Evolutionary conservation across 2,797 vertebrate species (phyloP).

Genomic region (Chanos chanos): DNA sequence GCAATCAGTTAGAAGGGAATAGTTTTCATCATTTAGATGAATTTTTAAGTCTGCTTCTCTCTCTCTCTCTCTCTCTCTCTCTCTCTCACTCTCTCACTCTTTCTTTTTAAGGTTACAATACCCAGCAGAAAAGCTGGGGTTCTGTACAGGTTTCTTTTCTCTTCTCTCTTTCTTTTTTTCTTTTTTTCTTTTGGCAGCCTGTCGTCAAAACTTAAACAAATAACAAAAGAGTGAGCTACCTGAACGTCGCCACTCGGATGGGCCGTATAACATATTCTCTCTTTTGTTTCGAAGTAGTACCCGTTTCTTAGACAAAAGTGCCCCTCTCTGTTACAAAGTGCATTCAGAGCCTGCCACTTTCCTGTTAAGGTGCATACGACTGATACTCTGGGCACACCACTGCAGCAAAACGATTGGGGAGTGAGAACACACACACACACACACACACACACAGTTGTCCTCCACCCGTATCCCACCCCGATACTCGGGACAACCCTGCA

Average conservation of each 20-base stretch:
- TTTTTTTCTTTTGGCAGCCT: slow-evolving; percentile 64
- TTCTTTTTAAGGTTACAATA: slow-evolving; percentile 48
- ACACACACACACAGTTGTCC: slow-evolving; percentile 43
- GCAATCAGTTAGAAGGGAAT: slow-evolving; percentile 65
- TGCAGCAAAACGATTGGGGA: slow-evolving; percentile 35
- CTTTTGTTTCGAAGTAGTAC: slow-evolving; percentile 72
- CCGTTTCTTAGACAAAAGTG: slow-evolving; percentile 75
- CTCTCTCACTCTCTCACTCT: too few relatives aligned
- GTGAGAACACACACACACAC: slow-evolving; percentile 18
- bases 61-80: too few relatives aligned
- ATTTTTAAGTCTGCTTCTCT: slow-evolving; percentile 28
- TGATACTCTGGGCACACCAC: slow-evolving; percentile 46
- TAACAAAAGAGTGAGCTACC: slow-evolving; percentile 38
- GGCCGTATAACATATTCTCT: slow-evolving; percentile 54
- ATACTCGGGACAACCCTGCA: too few relatives aligned
- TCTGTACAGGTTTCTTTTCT: slow-evolving; percentile 34
- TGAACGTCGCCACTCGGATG: slow-evolving; percentile 44
- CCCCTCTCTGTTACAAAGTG: slow-evolving; percentile 76
- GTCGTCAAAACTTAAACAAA: slow-evolving; percentile 61
- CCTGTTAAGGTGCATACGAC: slow-evolving; percentile 69
- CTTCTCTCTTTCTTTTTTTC: slow-evolving; percentile 31
- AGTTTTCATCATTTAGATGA: slow-evolving; percentile 38
- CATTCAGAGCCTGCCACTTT: slow-evolving; percentile 64
- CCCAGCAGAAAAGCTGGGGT: slow-evolving; percentile 31
- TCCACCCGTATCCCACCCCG: too few relatives aligned